Conservation (phyloP, 2,113 vertebrate genomes). For the Psophia crepitans region DNA sequence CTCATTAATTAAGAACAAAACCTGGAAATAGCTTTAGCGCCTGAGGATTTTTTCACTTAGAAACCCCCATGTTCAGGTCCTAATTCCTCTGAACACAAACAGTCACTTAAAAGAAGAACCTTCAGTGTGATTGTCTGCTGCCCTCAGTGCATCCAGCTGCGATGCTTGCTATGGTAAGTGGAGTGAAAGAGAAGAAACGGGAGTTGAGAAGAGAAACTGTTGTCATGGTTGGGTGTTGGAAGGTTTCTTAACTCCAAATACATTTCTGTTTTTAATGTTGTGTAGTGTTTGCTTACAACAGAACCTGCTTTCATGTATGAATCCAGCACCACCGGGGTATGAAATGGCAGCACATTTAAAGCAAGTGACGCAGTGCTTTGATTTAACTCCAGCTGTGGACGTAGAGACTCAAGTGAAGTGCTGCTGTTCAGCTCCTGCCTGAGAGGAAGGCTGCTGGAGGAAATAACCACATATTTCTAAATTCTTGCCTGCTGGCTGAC, state of each 20-base stretch:
- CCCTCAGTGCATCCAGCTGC: not conserved
- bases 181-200: not conserved
- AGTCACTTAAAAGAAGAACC: not conserved
- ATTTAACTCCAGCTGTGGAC: not conserved
- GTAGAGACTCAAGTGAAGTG: not conserved
- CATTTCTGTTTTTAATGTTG: not conserved
- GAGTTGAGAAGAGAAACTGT: not conserved
- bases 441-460: not conserved
- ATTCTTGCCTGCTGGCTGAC: not conserved
- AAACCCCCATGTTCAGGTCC: rapidly evolving
- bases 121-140: not conserved
- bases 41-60: not conserved
- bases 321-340: rapidly evolving
- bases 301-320: not conserved
- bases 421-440: not conserved
- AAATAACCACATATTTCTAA: not conserved
- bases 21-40: not conserved
- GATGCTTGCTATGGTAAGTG: not conserved
- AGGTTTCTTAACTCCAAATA: not conserved
- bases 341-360: not conserved
- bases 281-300: not conserved
- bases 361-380: not conserved
- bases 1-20: not conserved
- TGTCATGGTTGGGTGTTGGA: not conserved
- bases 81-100: not conserved